Conservation (phyloP, 2,797 vertebrate species). For the Coreius guichenoti region DNA sequence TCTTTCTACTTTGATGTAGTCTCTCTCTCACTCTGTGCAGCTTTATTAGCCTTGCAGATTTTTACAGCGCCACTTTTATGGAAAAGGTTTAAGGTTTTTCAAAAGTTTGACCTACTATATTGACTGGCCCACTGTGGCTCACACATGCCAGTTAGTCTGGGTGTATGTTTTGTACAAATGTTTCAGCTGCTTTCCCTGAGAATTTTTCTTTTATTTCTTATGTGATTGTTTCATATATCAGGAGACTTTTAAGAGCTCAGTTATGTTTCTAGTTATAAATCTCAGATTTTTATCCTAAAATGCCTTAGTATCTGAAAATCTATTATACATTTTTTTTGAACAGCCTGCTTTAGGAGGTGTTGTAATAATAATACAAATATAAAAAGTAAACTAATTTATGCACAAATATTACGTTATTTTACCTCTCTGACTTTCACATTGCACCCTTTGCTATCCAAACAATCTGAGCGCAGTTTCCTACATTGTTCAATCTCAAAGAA, state of each 20-base stretch:
- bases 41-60: constrained; percentile 24
- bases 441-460: not conserved
- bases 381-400: constrained; percentile 12
- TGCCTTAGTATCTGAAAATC: no score
- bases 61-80: constrained; percentile 26
- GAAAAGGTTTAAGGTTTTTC: constrained; percentile 16
- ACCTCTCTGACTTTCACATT: not conserved
- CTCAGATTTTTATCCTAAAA: not conserved
- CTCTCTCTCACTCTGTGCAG: constrained; percentile 6
- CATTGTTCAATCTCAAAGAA: not conserved
- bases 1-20: constrained; percentile 26
- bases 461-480: not conserved
- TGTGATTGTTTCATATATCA: not conserved
- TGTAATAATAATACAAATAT: not conserved
- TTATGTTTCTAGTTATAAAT: not conserved
- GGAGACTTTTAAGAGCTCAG: not conserved
- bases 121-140: not conserved
- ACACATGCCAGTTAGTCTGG: not conserved
- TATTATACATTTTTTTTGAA: no score
- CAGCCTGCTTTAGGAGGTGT: not conserved
- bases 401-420: not conserved
- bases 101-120: not conserved
- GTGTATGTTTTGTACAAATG: not conserved
- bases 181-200: not conserved
- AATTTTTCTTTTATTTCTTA: not conserved